phyloP scores from a whole-genome alignment of 2,113 vertebrate species.

The Trematocara variabile region DNA sequence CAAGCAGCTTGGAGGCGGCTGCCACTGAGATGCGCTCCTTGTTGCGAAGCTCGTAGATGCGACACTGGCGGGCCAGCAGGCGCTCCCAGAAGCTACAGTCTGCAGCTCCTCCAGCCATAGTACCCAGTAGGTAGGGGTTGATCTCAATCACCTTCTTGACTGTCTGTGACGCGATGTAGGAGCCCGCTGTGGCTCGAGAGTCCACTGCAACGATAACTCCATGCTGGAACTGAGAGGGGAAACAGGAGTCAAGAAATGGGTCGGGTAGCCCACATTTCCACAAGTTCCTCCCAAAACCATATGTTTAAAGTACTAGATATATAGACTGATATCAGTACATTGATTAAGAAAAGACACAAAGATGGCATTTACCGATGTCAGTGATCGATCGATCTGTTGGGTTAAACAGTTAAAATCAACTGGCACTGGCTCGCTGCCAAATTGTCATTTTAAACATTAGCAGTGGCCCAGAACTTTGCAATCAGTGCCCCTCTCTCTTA shows the following conservation, averaged over 20 bases:
- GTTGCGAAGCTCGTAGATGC: conserved; percentile 90
- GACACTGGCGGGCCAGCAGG: conserved; percentile 86
- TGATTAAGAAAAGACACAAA: not conserved
- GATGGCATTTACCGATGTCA: not conserved
- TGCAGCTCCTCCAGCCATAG: conserved; percentile 89
- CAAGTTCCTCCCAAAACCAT: not conserved
- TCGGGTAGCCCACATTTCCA: not conserved
- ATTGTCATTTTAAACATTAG: not conserved
- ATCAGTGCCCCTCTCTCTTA: not conserved
- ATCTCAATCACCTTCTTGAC: conserved; percentile 95
- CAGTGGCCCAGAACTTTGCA: not conserved
- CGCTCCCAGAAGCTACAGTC: conserved; percentile 94
- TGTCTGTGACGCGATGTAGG: conserved; percentile 88
- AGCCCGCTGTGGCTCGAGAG: conserved; percentile 86
- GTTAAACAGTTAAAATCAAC: not conserved
- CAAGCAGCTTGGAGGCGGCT: conserved; percentile 88
- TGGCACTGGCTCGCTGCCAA: not conserved
- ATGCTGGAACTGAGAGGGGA: conserved; percentile 77
- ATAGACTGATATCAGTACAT: not conserved
- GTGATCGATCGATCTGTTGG: rapidly evolving
- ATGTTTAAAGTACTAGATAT: not conserved
- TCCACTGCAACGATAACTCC: conserved; percentile 90
- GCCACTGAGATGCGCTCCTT: conserved; percentile 92
- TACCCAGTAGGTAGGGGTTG: conserved; percentile 87
- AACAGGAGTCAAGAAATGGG: not conserved